phyloP scores from a whole-genome alignment of 2,113 vertebrate species.

The Erythrolamprus reginae region DNA sequence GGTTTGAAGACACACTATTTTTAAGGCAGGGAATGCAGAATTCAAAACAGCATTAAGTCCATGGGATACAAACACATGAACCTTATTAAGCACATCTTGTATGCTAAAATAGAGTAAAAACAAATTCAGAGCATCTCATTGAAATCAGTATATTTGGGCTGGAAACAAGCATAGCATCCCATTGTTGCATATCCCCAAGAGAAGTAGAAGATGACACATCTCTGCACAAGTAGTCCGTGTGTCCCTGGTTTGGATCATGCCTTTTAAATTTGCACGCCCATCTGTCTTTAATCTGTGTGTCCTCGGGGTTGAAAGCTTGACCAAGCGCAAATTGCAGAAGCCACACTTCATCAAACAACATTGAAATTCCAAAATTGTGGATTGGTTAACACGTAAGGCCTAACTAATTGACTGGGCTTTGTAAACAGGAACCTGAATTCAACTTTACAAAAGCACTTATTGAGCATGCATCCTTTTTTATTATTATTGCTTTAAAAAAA shows the following conservation, averaged over 20 bases:
- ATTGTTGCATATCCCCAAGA: neutral
- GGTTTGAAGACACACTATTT: neutral
- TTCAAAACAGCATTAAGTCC: neutral
- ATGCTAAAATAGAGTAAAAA: neutral
- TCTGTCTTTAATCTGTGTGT: neutral
- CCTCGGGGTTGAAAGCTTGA: neutral
- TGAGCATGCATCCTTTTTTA: neutral
- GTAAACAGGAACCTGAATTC: neutral
- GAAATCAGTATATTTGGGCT: neutral
- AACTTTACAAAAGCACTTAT: neutral
- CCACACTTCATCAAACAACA: neutral
- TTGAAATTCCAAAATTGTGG: neutral
- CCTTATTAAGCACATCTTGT: neutral
- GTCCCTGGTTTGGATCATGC: neutral
- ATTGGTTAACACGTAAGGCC: neutral
- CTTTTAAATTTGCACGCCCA: neutral
- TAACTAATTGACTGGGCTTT: neutral
- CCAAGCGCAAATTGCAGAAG: neutral
- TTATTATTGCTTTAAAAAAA: neutral
- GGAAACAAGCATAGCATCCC: neutral
- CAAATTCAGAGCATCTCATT: neutral
- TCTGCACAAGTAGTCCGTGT: neutral
- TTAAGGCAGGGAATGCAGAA: neutral
- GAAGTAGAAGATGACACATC: neutral
- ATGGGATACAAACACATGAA: neutral